Evolutionary conservation across 2,113 vertebrate genomes (phyloP), one percentile per base, ranked within the genome.

Genomic region (Gnathonemus echidnorhynchus): DNA sequence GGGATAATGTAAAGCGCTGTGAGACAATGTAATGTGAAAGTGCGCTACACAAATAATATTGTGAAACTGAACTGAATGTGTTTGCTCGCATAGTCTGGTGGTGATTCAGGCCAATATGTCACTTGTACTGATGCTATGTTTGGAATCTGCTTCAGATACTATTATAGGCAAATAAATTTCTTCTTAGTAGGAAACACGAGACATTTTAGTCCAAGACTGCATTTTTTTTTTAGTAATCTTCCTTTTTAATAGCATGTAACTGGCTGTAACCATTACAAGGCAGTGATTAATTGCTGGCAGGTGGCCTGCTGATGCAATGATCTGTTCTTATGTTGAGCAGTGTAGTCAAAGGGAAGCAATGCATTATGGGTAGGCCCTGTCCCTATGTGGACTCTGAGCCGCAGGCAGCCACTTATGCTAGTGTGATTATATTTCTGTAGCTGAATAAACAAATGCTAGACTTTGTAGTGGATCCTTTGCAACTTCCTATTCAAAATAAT

Each of bases 271-370:
- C 48, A 17, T 86, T 49, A 35, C 42, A 13, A 5, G 17, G 58
- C 74, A 66, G 74, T 46, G 58, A 49, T 80, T 88, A 91, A 90
- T 91, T 86, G 89, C 58, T 90, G 91, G 62, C 53, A 87, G 87
- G 89, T 90, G 90, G 87, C 80, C 52, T 53, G 83, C 66, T 66
- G 19, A 89, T 45, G 53, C 35, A 87, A 87, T 48, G 1, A 49
- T 50, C 48, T 84, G 24, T 85, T 48, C 88, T 45, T 2, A 87
- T 52, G 8, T 56, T 9, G 13, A 35, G 39, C 35, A 4, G 27
- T 88, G 10, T 56, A 74, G 88, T 39, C 35, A 58, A n/a, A 11
- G 8, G 8, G 83, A 62, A 13, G 46, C 21, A 86, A n/a, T 56
- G 48, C 31, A 19, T 89, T 89, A 19, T 83, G 70, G 88, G 74